These are phyloP conservation scores for Etheostoma cragini DNA, from an alignment of 2,113 vertebrate species.

Conservation along the genomic window DNA sequence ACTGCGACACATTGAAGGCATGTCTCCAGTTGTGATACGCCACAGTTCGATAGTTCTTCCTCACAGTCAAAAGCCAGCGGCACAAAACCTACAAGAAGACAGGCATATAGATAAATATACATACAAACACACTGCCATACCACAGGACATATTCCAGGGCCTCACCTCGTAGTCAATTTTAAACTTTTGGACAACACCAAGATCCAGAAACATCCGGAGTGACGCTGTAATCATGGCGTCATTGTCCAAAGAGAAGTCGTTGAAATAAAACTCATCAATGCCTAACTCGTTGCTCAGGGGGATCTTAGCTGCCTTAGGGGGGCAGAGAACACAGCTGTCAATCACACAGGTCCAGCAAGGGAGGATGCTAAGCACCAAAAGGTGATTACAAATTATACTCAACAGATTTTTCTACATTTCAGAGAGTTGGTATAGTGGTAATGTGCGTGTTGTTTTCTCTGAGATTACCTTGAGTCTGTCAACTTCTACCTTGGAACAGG, in stretches of 20 bases:
- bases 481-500: constrained; percentile 87
- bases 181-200: constrained; percentile 85
- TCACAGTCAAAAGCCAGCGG: constrained; percentile 86
- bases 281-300: constrained; percentile 84
- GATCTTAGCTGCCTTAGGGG: constrained; percentile 84
- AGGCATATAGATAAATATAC: background rate
- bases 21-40: constrained; percentile 88
- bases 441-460: background rate
- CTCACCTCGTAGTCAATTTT: constrained; percentile 87
- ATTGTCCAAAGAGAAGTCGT: constrained; percentile 86
- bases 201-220: constrained; percentile 86
- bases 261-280: constrained; percentile 86
- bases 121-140: background rate
- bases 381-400: background rate
- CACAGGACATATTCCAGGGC: background rate
- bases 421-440: background rate
- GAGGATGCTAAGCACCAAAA: background rate
- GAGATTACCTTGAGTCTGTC: constrained; percentile 85
- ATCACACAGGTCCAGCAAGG: constrained; percentile 14
- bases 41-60: constrained; percentile 87
- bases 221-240: constrained; percentile 87
- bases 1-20: constrained; percentile 87
- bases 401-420: constrained; percentile 26
- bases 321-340: constrained; percentile 53
- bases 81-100: constrained; percentile 81